Base-by-base conservation (phyloP, 2,113 vertebrate genomes). In the Noctilio leporinus region DNA sequence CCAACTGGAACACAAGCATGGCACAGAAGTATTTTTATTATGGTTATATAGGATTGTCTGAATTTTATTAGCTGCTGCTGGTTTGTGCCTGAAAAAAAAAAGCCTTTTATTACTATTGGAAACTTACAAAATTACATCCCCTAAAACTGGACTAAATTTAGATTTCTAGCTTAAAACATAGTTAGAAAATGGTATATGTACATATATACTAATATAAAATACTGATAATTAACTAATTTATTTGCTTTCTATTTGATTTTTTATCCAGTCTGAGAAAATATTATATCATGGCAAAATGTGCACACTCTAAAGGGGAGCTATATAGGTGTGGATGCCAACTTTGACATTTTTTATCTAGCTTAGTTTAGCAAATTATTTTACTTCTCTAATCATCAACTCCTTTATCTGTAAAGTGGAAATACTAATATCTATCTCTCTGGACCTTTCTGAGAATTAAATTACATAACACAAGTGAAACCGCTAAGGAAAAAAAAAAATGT, bases 21-120 rank as follows among this genome's bases (percentile, higher is more conserved):
- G 45, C 59, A 87, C 12, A 20, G 28, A 89, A 78, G n/a, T 86
- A 83, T 93, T 96, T 96, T 96, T 96, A 97, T 93, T 95, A 82
- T 64, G 70, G 35, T 64, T 89, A 73, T 93, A 93, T 47, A 97
- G 47, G 30, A 86, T 86, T 95, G 86, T 93, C 30, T 89, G 72
- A 96, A 90, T 96, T 90, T 96, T 70, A 89, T 67, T 95, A 96
- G 73, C 69, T 89, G 35, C 51, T 93, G 19, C 38, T 85, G 72
- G 86, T 83, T 86, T 91, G 51, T 72, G 40, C 57, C 49, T 94
- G 62, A 86, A 96, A 94, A 45, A 94, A 45, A 91, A 76, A 93
- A 67, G 43, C 43, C 35, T 22, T 86, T 84, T 55, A 76, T 77
- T 94, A 92, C 17, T 47, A 57, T 49, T 86, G 51, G 11, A 86